Base-by-base conservation (phyloP, 1,140 invertebrate genomes). In the Solenopsis fugax region DNA sequence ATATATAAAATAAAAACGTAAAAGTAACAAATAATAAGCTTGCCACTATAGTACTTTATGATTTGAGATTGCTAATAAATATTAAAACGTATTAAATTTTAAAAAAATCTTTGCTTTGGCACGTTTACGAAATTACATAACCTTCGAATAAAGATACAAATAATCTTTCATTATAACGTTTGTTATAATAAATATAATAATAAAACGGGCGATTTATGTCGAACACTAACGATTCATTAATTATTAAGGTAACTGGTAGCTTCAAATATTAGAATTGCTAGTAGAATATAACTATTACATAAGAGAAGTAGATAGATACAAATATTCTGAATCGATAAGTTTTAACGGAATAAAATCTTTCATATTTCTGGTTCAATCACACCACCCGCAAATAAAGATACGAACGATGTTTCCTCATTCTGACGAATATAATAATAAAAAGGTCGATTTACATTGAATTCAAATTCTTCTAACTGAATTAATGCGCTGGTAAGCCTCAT, bases 381-480 rank as follows among this genome's bases (percentile, higher is more conserved):
- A 21, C 2, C 1, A 37, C 80, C 24, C 0, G 58, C 18, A 29
- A 85, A 85, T 6, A 77, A 56, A 37, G 73, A 60, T 52, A 50
- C 1, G 7, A 41, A 50, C 18, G 45, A 85, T 67, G 50, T 45
- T 1, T 13, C 5, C 18, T 16, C 9, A 1, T 71, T 81, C 45
- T 52, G 12, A 54, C 21, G 34, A 45, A 77, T 52, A n/a, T 65
- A 54, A 78, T 78, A 84, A 60, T 73, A 72, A 24, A 75, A 73
- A 1, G 56, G 56, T 34, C 29, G 41, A 41, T 41, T 7, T 41
- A 41, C 7, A 7, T 41, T 3, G 4, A 41, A 41, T 7, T 29
- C 29, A 2, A 29, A 29, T 2, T 29, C 29, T 29, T 29, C 29
- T 29, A 29, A 29, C 29, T 29, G 29, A 29, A 29, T 29, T 29